A percentile compares a stretch with the other conserved stretches of the same genome.
Conservation (phyloP, 1,140 invertebrate genomes). For the Neomicropteryx cornuta region DNA sequence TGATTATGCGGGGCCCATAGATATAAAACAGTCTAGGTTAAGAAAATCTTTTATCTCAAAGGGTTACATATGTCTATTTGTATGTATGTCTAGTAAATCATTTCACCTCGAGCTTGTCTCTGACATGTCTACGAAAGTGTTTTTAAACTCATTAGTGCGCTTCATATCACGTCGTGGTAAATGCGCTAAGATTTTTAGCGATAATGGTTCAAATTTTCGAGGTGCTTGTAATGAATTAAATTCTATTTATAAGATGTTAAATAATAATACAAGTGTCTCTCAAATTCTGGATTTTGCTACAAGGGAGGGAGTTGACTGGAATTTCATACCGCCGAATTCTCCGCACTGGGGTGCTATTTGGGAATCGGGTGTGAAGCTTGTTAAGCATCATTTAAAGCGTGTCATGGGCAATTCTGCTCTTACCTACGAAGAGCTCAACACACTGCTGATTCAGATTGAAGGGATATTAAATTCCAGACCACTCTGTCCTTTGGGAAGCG, state of each 20-base stretch:
- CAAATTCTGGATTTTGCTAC: background rate
- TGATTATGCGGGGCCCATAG: slow-evolving; percentile 11
- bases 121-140: slow-evolving; percentile 11
- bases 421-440: background rate
- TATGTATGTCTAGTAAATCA: slow-evolving; percentile 13
- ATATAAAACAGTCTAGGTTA: slow-evolving; percentile 3
- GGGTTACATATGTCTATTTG: slow-evolving; percentile 12
- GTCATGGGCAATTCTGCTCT: background rate
- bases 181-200: background rate
- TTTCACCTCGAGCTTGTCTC: slow-evolving; percentile 14
- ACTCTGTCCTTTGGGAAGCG: background rate
- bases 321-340: background rate
- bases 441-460: background rate
- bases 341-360: background rate
- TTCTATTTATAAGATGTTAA: background rate
- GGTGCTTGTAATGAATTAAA: background rate
- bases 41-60: slow-evolving; percentile 7
- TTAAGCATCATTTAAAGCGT: background rate
- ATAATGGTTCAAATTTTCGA: background rate
- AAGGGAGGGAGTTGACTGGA: background rate
- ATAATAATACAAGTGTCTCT: background rate
- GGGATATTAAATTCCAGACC: background rate
- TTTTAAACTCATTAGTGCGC: slow-evolving; percentile 8
- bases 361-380: background rate
- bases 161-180: slow-evolving; percentile 4